phyloP scores from a whole-genome alignment of 2,797 vertebrate genomes.

The Lagorchestes hirsutus region DNA sequence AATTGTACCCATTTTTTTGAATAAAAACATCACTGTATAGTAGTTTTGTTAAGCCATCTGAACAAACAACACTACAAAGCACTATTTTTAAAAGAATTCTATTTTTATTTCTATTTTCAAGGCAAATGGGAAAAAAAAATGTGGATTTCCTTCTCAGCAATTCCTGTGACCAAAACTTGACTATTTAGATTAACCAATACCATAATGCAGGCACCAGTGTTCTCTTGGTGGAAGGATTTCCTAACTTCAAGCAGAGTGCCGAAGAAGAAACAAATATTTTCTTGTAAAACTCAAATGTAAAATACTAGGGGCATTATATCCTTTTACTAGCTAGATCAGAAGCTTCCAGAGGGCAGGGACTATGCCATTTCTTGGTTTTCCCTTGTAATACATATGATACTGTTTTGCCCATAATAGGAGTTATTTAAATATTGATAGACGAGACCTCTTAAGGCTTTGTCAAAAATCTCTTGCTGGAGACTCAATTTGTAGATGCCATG shows the following conservation, averaged over 20 bases:
- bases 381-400: rapidly evolving
- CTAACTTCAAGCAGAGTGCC: neutral
- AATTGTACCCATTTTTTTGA: neutral
- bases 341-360: neutral
- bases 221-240: neutral
- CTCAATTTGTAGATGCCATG: rapidly evolving
- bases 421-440: neutral
- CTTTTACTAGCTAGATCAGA: rapidly evolving
- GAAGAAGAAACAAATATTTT: neutral
- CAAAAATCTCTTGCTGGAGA: rapidly evolving
- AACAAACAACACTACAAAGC: neutral
- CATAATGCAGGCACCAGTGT: rapidly evolving
- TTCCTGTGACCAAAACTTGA: neutral
- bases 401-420: rapidly evolving
- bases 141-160: neutral
- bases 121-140: rapidly evolving
- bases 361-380: neutral
- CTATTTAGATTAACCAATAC: neutral
- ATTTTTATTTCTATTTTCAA: neutral
- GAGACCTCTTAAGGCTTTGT: neutral
- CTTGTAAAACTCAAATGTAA: neutral
- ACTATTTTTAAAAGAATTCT: neutral
- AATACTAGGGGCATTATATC: too few relatives aligned
- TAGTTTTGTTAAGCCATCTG: neutral
- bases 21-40: neutral